Percentiles rank a stretch among this genome's conserved stretches.
These are phyloP conservation scores for Galerucella pusilla DNA, from an alignment of 2,888 invertebrate species.

Conservation along the genomic window DNA sequence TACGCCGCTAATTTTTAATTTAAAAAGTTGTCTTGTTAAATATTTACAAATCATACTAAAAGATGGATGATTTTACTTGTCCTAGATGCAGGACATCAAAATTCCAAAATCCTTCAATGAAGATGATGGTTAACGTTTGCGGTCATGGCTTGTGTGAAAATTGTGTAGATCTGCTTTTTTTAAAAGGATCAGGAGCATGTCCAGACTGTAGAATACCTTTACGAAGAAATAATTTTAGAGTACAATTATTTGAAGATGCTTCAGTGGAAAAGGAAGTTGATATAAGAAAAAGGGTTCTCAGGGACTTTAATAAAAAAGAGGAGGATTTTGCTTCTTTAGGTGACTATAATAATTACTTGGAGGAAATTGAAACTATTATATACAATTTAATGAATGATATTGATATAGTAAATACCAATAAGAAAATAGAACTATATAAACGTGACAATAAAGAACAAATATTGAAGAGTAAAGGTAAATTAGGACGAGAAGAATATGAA, in stretches of 20 bases:
- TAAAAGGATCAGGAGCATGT: conserved; percentile 96
- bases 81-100: conserved; percentile 97
- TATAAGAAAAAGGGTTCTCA: conserved; percentile 86
- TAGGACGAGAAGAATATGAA: conserved; percentile 85
- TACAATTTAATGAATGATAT: conserved; percentile 91
- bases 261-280: conserved; percentile 98
- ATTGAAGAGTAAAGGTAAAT: conserved; percentile 80
- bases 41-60: neutral
- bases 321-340: conserved; percentile 87
- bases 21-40: neutral
- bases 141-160: conserved; percentile 98
- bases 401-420: conserved; percentile 88
- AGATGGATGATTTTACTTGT: conserved; percentile 87
- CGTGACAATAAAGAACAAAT: conserved; percentile 89
- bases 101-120: conserved; percentile 95
- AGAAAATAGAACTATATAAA: conserved; percentile 90
- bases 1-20: neutral
- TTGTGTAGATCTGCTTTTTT: conserved; percentile 95
- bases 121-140: conserved; percentile 98
- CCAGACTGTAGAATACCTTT: conserved; percentile 93
- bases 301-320: conserved; percentile 94
- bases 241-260: conserved; percentile 96
- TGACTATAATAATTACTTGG: conserved; percentile 96
- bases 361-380: conserved; percentile 92
- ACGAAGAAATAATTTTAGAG: conserved; percentile 88